A percentile compares a stretch with the other conserved stretches of the same genome.
phyloP scores from a whole-genome alignment of 1,140 invertebrate species.

The Panagrolaimus sp. region DNA sequence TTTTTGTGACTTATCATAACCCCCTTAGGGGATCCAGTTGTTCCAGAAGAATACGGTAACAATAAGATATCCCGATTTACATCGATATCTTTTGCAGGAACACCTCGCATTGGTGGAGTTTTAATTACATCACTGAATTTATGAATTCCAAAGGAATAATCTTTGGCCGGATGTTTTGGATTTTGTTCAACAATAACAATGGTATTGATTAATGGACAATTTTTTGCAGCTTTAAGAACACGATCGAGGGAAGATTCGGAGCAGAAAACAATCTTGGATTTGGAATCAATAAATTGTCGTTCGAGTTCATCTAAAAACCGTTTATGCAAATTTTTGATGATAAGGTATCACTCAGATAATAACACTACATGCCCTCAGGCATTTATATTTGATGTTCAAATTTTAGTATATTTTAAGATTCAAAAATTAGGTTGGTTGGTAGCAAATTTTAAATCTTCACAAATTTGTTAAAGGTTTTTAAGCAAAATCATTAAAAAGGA shows the following conservation, averaged over 20 bases:
- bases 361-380: no score
- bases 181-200: background rate
- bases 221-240: constrained; percentile 59
- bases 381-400: no score
- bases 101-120: background rate
- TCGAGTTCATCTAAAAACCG: constrained; percentile 65
- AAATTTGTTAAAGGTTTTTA: no score
- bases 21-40: background rate
- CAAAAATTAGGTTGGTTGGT: no score
- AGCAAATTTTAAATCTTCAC: no score
- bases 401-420: no score
- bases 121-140: background rate
- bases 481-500: no score
- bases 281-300: constrained; percentile 68
- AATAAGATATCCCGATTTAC: background rate
- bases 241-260: constrained; percentile 66
- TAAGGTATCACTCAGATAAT: no score
- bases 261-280: constrained; percentile 70
- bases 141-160: background rate
- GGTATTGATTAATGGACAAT: constrained; percentile 14
- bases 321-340: background rate
- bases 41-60: background rate
- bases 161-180: background rate
- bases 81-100: background rate
- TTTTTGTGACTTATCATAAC: constrained; percentile 12